phyloP scores from a whole-genome alignment of 2,888 invertebrate genomes.

The Alsophila aescularia region DNA sequence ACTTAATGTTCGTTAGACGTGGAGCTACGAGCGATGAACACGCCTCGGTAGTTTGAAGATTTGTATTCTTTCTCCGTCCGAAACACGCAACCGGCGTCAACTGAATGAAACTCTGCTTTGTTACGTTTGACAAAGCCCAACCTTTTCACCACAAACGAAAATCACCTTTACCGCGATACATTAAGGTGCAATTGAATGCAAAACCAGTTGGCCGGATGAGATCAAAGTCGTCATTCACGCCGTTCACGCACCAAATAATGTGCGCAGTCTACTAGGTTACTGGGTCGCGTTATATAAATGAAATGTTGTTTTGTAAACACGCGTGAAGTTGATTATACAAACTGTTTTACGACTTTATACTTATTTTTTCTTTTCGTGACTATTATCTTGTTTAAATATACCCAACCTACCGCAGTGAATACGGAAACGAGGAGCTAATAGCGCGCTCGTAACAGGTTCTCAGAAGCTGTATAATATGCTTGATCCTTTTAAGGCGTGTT shows the following conservation, averaged over 20 bases:
- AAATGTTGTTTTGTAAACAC: slow-evolving; percentile 51
- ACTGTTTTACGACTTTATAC: slow-evolving; percentile 25
- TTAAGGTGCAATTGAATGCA: slow-evolving; percentile 26
- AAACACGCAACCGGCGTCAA: slow-evolving; percentile 51
- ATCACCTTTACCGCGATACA: slow-evolving; percentile 23
- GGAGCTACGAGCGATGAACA: slow-evolving; percentile 19
- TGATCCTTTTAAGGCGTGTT: slow-evolving; percentile 11
- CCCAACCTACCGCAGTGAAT: not conserved
- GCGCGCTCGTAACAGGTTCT: slow-evolving; percentile 11
- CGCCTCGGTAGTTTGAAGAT: slow-evolving; percentile 32
- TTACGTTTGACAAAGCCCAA: slow-evolving; percentile 48
- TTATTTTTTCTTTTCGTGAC: slow-evolving; percentile 21
- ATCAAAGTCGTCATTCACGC: slow-evolving; percentile 55
- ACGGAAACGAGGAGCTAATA: slow-evolving; percentile 6
- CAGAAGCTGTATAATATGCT: slow-evolving; percentile 10
- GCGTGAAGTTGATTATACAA: slow-evolving; percentile 40
- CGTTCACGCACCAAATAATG: slow-evolving; percentile 75
- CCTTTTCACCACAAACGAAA: slow-evolving; percentile 40
- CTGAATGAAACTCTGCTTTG: slow-evolving; percentile 57
- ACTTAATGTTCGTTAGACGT: slow-evolving; percentile 16
- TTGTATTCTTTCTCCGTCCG: slow-evolving; percentile 49
- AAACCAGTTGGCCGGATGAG: slow-evolving; percentile 42
- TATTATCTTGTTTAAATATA: not conserved
- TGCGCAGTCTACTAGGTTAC: slow-evolving; percentile 69
- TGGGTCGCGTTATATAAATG: slow-evolving; percentile 68